Percentiles rank a stretch among this genome's conserved stretches.
Evolutionary conservation across 2,797 vertebrate species (phyloP).

Genomic region (Semaprochilodus insignis): DNA sequence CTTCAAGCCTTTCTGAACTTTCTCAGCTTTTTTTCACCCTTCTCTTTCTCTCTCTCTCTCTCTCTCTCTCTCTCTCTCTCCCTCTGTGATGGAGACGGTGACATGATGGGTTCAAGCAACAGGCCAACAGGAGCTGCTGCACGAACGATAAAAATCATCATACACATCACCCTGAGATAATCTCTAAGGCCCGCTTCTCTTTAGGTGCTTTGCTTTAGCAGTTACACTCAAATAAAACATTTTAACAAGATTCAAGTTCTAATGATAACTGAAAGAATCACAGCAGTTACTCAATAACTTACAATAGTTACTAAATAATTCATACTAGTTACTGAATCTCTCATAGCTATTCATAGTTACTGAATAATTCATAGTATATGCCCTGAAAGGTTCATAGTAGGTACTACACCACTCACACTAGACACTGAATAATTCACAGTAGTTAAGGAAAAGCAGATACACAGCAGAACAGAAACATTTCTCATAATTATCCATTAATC

Average conservation of each 20-base stretch:
- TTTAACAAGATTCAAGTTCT: too few relatives aligned
- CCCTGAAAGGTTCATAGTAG: too few relatives aligned
- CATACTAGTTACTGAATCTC: too few relatives aligned
- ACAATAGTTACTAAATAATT: not conserved
- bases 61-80: not conserved
- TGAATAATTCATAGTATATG: too few relatives aligned
- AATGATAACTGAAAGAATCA: not conserved
- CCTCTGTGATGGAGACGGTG: not conserved
- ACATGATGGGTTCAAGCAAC: not conserved
- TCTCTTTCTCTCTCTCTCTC: slow-evolving; percentile 16
- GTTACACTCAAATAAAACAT: too few relatives aligned
- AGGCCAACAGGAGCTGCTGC: slow-evolving; percentile 66
- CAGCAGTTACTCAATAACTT: not conserved
- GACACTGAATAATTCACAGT: not conserved
- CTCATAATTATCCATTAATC: too few relatives aligned
- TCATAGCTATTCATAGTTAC: too few relatives aligned
- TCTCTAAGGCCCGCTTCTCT: not conserved
- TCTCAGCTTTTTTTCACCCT: slow-evolving; percentile 48
- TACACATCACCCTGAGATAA: not conserved
- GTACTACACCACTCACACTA: too few relatives aligned
- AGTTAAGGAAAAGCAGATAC: too few relatives aligned
- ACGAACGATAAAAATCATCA: not conserved
- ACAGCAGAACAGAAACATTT: too few relatives aligned
- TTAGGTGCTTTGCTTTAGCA: not conserved
- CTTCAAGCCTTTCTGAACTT: slow-evolving; percentile 55